Percentiles rank a stretch among this genome's conserved stretches.
Evolutionary conservation across 1,140 invertebrate species (phyloP).

Genomic region (Caenorhabditis latens): DNA sequence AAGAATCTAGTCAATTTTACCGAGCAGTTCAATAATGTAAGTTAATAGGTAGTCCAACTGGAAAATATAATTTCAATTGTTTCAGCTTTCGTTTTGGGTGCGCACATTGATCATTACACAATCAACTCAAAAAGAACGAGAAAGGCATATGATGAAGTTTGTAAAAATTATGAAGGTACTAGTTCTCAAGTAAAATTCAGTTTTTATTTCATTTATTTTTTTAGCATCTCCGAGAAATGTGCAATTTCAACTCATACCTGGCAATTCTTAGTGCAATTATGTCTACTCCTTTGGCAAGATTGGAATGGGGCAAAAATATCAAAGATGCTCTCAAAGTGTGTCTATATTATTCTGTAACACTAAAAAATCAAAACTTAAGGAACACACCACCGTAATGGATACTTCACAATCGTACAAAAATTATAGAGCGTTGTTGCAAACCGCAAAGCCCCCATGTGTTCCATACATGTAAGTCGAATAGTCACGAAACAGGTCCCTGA

Average conservation of each 20-base stretch:
- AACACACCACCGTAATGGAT: constrained; percentile 94
- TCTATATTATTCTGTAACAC: neutral
- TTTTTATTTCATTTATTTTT: constrained; percentile 19
- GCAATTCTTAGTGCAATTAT: constrained; percentile 94
- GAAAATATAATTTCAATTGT: neutral
- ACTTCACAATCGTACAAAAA: constrained; percentile 94
- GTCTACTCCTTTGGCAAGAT: constrained; percentile 91
- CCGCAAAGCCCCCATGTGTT: constrained; percentile 95
- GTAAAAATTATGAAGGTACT: constrained; percentile 96
- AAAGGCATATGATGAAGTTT: constrained; percentile 94
- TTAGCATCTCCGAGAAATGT: constrained; percentile 87
- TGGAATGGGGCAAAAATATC: constrained; percentile 84
- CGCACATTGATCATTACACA: constrained; percentile 85
- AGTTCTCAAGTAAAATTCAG: constrained; percentile 29
- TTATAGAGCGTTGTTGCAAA: constrained; percentile 91
- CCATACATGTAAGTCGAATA: constrained; percentile 86
- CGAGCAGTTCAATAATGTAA: constrained; percentile 96
- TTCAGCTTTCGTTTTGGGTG: constrained; percentile 91
- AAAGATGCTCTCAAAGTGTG: constrained; percentile 29
- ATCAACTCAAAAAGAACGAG: constrained; percentile 90
- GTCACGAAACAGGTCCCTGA: neutral
- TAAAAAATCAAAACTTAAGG: neutral
- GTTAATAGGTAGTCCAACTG: too few relatives aligned
- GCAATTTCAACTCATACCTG: constrained; percentile 98
- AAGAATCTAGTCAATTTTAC: constrained; percentile 96